Percentiles rank a stretch among this genome's conserved stretches.
phyloP scores from a whole-genome alignment of 2,797 vertebrate species.

The Megaceryle alcyon region DNA sequence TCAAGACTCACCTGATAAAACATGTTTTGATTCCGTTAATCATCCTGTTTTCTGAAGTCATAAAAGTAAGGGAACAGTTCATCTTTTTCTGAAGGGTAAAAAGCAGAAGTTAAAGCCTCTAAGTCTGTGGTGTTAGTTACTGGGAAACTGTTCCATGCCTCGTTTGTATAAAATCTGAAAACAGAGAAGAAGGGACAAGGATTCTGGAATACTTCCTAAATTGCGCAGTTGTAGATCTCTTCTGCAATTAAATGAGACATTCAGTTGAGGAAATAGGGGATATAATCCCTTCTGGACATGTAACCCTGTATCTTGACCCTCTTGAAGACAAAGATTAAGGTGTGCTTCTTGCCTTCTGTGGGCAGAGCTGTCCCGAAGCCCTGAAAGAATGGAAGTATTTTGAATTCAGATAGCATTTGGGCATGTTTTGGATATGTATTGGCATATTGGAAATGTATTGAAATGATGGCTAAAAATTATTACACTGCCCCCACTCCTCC shows the following conservation, averaged over 20 bases:
- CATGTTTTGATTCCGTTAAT: neutral
- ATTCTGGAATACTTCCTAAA: neutral
- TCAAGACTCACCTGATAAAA: constrained; percentile 6
- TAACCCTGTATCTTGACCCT: neutral
- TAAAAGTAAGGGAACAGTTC: neutral
- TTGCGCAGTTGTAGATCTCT: neutral
- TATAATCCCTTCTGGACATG: neutral
- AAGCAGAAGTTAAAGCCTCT: neutral
- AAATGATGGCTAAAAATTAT: neutral
- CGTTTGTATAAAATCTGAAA: neutral
- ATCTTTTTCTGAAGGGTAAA: neutral
- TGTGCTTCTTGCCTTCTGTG: neutral
- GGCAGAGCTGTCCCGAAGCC: neutral
- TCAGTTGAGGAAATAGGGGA: neutral
- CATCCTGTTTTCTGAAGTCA: neutral
- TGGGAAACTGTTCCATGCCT: neutral
- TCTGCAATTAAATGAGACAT: neutral
- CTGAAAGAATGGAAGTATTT: neutral
- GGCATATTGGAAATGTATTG: neutral
- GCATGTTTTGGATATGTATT: neutral
- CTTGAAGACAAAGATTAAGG: neutral
- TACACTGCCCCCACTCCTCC: too few relatives aligned
- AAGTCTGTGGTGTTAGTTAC: neutral
- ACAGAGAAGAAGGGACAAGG: neutral
- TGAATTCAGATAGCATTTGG: neutral